Conservation (phyloP, 2,113 vertebrate genomes). For the Aphyosemion australe region DNA sequence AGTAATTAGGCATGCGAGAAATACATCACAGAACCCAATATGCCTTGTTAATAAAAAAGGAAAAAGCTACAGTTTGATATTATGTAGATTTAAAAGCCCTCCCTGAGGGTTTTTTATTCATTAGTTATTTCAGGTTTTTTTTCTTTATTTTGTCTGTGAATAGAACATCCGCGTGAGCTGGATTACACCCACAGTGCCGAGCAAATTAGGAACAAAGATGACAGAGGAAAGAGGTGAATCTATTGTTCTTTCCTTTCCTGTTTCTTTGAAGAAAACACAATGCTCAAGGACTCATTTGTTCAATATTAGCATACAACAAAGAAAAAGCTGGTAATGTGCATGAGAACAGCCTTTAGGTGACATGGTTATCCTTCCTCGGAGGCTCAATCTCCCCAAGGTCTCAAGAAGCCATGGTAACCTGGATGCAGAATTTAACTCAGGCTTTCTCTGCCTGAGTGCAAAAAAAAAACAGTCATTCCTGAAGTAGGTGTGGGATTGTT, state of each 20-base stretch:
- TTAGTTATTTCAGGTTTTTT: slow-evolving; percentile 67
- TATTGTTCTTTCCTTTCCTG: slow-evolving; percentile 44
- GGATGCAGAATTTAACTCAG: slow-evolving; percentile 33
- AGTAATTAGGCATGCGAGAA: slow-evolving; percentile 79
- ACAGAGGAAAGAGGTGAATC: slow-evolving; percentile 59
- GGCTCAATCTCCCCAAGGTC: slow-evolving; percentile 13
- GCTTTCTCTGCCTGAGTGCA: neutral
- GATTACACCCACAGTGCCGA: slow-evolving; percentile 59
- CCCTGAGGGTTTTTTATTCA: slow-evolving; percentile 69
- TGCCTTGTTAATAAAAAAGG: slow-evolving; percentile 74
- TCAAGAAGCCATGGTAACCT: slow-evolving; percentile 28
- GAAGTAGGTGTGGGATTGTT: slow-evolving; percentile 10
- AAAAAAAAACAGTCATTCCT: too few species aligned
- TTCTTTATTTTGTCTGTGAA: slow-evolving; percentile 63
- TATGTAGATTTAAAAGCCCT: slow-evolving; percentile 78
- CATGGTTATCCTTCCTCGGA: slow-evolving; percentile 13
- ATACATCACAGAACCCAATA: slow-evolving; percentile 77
- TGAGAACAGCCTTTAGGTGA: slow-evolving; percentile 37
- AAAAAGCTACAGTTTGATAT: slow-evolving; percentile 75
- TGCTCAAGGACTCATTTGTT: slow-evolving; percentile 69
- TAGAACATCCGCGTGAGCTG: slow-evolving; percentile 55
- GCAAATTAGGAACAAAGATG: slow-evolving; percentile 73
- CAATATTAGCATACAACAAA: slow-evolving; percentile 52
- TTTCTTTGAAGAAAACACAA: slow-evolving; percentile 61
- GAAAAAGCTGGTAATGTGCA: slow-evolving; percentile 14